A percentile compares a stretch with the other conserved stretches of the same genome.
These are phyloP conservation scores for Notothenia rossii DNA, from an alignment of 2,113 vertebrate genomes.

Conservation along the genomic window DNA sequence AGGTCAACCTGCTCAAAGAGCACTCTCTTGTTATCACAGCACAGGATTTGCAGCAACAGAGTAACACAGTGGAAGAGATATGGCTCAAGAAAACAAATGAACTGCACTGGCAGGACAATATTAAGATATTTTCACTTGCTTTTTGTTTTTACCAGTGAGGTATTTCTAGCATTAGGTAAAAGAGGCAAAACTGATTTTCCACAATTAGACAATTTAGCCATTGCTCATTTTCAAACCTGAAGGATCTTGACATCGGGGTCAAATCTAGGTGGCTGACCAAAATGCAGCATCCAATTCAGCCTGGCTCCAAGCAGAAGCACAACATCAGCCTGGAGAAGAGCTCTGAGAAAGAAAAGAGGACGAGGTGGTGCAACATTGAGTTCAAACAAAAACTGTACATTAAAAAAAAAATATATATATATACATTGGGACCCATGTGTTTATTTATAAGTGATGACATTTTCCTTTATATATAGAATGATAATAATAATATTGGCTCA, in stretches of 20 bases:
- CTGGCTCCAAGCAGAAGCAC: constrained; percentile 93
- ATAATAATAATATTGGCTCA: background rate
- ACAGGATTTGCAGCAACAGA: background rate
- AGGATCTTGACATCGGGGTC: constrained; percentile 90
- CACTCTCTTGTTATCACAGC: background rate
- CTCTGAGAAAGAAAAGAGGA: constrained; percentile 73
- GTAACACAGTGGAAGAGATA: background rate
- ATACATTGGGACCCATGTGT: no score
- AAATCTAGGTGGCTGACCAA: constrained; percentile 94
- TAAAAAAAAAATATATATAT: no score
- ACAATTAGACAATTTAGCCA: background rate
- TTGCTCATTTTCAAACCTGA: constrained; percentile 84
- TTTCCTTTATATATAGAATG: background rate
- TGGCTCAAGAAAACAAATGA: background rate
- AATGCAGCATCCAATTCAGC: constrained; percentile 98
- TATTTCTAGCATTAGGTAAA: background rate
- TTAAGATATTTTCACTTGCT: background rate
- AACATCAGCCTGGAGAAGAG: constrained; percentile 92
- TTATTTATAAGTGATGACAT: no score
- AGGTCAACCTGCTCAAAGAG: constrained; percentile 88
- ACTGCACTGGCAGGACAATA: background rate
- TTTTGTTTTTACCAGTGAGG: background rate
- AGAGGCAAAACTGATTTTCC: background rate
- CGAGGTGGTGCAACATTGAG: background rate
- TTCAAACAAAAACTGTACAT: background rate